Percentiles rank a stretch among this genome's conserved stretches.
These are phyloP conservation scores for Epizoanthus ramosus DNA, from an alignment of 92 coral and sea anemone species.

Conservation along the genomic window DNA sequence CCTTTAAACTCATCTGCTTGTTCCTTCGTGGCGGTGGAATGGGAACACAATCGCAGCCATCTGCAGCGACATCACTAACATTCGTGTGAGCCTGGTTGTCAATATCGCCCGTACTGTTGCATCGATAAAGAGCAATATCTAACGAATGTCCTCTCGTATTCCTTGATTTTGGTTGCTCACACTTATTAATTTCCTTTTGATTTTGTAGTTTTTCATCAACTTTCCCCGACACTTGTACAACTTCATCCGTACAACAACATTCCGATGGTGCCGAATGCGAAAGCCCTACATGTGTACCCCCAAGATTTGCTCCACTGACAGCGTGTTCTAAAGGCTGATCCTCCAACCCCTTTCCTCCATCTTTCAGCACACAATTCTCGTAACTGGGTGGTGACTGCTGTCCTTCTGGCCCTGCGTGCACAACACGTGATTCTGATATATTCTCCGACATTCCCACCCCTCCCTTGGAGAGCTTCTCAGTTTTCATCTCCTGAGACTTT, in stretches of 20 bases:
- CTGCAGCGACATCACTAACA: background rate
- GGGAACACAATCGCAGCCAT: background rate
- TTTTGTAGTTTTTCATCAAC: background rate
- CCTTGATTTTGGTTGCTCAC: background rate
- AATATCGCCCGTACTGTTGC: constrained; percentile 25
- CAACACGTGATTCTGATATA: no score
- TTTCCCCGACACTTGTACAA: background rate
- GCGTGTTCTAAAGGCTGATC: background rate
- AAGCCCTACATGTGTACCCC: background rate
- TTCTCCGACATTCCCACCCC: no score
- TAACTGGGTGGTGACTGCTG: no score
- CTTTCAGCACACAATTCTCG: no score
- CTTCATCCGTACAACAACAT: background rate
- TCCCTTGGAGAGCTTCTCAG: no score
- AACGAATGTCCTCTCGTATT: background rate
- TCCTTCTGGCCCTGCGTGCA: no score
- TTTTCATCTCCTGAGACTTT: background rate
- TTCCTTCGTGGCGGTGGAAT: constrained; percentile 27
- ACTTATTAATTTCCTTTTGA: background rate
- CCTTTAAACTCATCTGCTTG: background rate
- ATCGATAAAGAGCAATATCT: constrained; percentile 14
- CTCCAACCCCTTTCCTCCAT: no score
- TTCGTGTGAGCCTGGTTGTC: background rate
- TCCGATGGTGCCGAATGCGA: constrained; percentile 20
- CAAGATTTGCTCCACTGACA: background rate